phyloP scores from a whole-genome alignment of 2,888 invertebrate genomes.

The Campaea margaritaria region DNA sequence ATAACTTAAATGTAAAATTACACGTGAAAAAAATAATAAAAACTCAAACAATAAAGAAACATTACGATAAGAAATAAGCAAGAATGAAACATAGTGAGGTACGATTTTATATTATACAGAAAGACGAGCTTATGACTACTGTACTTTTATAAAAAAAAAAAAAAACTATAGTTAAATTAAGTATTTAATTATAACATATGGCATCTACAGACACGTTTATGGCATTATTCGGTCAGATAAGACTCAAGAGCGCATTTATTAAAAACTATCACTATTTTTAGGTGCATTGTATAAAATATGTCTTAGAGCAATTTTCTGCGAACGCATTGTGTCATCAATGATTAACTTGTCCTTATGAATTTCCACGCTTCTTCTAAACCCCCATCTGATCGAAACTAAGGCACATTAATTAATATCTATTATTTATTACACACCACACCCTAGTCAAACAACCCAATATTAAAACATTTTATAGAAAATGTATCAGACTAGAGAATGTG shows the following conservation, averaged over 20 bases:
- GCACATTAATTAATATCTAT: slow-evolving; percentile 3
- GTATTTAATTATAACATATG: slow-evolving; percentile 61
- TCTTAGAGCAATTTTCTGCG: slow-evolving; percentile 4
- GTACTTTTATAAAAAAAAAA: slow-evolving; percentile 52
- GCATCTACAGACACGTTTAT: slow-evolving; percentile 79
- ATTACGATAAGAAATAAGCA: slow-evolving; percentile 58
- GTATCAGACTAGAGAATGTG: slow-evolving; percentile 48
- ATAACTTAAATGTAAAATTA: slow-evolving; percentile 60
- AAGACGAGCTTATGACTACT: slow-evolving; percentile 64
- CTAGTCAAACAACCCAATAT: slow-evolving; percentile 33
- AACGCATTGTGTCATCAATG: slow-evolving; percentile 1
- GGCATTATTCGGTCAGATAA: slow-evolving; percentile 65
- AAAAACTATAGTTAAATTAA: slow-evolving; percentile 62
- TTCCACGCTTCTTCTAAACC: neutral
- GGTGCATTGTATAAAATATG: slow-evolving; percentile 12
- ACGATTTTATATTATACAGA: slow-evolving; percentile 58
- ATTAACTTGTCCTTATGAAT: neutral
- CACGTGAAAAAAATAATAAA: slow-evolving; percentile 55
- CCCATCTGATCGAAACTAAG: neutral
- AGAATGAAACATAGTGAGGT: slow-evolving; percentile 69
- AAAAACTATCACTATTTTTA: slow-evolving; percentile 27
- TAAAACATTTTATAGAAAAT: slow-evolving; percentile 25
- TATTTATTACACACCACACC: slow-evolving; percentile 28
- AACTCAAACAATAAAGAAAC: slow-evolving; percentile 47
- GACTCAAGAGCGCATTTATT: slow-evolving; percentile 37